Evolutionary conservation across 2,888 invertebrate genomes (phyloP).

Genomic region (Drosophila atroscutellata): DNA sequence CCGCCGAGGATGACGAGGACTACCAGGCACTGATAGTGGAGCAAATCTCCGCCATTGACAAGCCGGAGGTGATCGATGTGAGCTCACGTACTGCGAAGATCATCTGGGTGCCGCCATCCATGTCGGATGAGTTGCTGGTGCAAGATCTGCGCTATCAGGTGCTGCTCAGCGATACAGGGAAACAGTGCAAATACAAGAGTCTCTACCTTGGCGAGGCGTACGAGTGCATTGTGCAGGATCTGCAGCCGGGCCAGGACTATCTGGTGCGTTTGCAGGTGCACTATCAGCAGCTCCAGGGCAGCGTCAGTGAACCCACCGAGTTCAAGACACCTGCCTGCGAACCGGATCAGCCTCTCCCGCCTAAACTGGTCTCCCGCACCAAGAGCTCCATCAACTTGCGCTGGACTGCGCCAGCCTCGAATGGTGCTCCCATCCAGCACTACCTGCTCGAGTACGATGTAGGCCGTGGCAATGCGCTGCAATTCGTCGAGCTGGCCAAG

Average conservation of each 20-base stretch:
- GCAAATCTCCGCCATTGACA: slow-evolving; percentile 90
- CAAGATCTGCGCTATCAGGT: slow-evolving; percentile 90
- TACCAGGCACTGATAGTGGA: slow-evolving; percentile 89
- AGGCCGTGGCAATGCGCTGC: slow-evolving; percentile 86
- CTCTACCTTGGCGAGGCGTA: slow-evolving; percentile 92
- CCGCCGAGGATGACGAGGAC: slow-evolving; percentile 90
- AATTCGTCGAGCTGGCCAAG: slow-evolving; percentile 90
- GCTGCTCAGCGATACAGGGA: slow-evolving; percentile 90
- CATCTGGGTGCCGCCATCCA: slow-evolving; percentile 90
- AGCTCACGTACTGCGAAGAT: slow-evolving; percentile 94
- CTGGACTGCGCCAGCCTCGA: slow-evolving; percentile 91
- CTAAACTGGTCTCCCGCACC: slow-evolving; percentile 89
- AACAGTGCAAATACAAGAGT: slow-evolving; percentile 93
- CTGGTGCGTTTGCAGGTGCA: slow-evolving; percentile 91
- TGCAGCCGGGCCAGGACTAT: slow-evolving; percentile 95
- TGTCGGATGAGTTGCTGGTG: slow-evolving; percentile 75
- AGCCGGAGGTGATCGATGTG: slow-evolving; percentile 92
- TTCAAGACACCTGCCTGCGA: slow-evolving; percentile 93
- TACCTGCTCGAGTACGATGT: slow-evolving; percentile 92
- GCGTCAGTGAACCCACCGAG: slow-evolving; percentile 91
- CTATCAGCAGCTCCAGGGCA: slow-evolving; percentile 90
- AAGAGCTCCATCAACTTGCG: slow-evolving; percentile 90
- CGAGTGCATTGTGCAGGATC: slow-evolving; percentile 92
- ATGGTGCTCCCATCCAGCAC: slow-evolving; percentile 91
- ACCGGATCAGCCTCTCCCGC: slow-evolving; percentile 91